Base-by-base conservation (phyloP, 2,888 invertebrate genomes). In the Eumerus sabulonum region DNA sequence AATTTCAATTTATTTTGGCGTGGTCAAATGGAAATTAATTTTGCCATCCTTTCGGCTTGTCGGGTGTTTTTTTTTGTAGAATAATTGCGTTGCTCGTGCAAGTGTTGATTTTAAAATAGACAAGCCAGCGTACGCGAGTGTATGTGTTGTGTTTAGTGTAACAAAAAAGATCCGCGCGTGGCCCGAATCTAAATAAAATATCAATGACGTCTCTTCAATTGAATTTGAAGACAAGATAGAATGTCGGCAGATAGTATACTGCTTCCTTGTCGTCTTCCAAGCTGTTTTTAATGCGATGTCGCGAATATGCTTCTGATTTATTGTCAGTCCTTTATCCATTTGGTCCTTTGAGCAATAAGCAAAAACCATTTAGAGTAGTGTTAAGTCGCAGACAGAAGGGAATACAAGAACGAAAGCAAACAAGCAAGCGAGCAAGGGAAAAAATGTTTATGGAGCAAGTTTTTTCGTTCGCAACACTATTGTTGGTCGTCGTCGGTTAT, bases 1-100 rank as follows among this genome's bases (percentile, higher is more conserved):
- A 74, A 79, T 79, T 79, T 79, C 68, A 74, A 79, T 79, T 79
- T 79, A 79, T 79, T 79, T 79, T 79, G 73, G 79, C 79, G 79
- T 79, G 74, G 79, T 79, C 79, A 79, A 60, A 79, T 74, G 68
- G 68, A 70, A 68, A 79, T 74, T 68, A 74, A 64, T 79, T 79
- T 73, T 79, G 59, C 47, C 40, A 18, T 51, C 42, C 56, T 51
- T 77, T 47, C 36, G 40, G 40, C 40, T n/a, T 40, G n/a, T n/a
- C 47, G 36, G 14, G 36, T 54, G 54, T 62, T 9, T 66, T 59
- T 56, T 42, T 13, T 35, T 40, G 3, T 40, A 2, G 40, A 1
- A 3, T 40, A 3, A 9, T n/a, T 27, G 2, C 27, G 27, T 27
- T 64, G 12, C 19, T 47, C n/a, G 40, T 40, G 5, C 9, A 40